Evolutionary conservation across 2,797 vertebrate genomes (phyloP).

Genomic region (Hippopotamyrus pictus): DNA sequence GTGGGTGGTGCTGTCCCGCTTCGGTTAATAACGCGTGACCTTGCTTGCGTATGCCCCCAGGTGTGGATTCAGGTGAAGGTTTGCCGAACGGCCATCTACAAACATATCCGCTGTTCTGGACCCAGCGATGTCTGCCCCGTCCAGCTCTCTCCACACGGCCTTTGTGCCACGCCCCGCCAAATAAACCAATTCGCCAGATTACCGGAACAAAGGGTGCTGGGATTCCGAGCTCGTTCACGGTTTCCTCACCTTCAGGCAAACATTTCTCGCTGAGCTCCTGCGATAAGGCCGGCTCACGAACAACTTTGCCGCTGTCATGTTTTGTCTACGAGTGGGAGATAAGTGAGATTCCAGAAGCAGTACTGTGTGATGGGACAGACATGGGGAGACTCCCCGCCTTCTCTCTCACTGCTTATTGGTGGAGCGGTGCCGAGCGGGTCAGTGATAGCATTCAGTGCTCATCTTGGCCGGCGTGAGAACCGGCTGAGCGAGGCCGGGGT

Average conservation of each 20-base stretch:
- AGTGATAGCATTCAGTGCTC: background rate
- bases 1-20: background rate
- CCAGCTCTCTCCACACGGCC: background rate
- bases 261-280: constrained; percentile 18
- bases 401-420: background rate
- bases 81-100: background rate
- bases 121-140: background rate
- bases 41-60: background rate
- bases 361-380: background rate
- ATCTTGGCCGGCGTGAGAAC: background rate
- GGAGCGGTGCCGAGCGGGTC: background rate
- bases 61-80: background rate
- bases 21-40: background rate
- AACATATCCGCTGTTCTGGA: background rate
- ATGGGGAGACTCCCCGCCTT: background rate
- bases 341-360: background rate
- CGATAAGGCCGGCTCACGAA: constrained; percentile 39
- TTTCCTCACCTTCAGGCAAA: background rate
- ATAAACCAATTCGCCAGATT: background rate
- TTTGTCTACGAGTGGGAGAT: constrained; percentile 11
- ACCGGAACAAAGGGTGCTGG: background rate
- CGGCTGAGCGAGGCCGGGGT: background rate
- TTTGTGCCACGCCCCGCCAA: background rate
- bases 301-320: background rate
- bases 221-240: background rate